Evolutionary conservation across 2,888 invertebrate species (phyloP).

Genomic region (Tetragonisca angustula): DNA sequence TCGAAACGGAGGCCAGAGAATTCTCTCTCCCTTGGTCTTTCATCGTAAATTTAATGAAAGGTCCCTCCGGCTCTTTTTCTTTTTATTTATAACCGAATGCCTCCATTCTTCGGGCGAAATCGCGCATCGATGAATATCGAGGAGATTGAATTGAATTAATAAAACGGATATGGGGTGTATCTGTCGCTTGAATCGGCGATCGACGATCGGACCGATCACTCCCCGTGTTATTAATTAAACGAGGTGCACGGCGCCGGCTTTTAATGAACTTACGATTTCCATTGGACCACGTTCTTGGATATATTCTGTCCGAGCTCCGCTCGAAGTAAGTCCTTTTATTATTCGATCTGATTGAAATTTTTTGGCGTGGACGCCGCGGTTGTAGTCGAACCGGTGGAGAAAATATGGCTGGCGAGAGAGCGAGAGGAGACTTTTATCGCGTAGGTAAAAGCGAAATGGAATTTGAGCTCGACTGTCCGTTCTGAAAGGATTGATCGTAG

Average conservation of each 20-base stretch:
- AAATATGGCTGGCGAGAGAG: neutral
- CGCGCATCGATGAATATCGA: conserved; percentile 46
- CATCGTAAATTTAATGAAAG: conserved; percentile 51
- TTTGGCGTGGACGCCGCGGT: neutral
- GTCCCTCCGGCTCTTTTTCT: neutral
- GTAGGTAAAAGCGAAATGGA: neutral
- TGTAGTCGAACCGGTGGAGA: neutral
- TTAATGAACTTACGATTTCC: conserved; percentile 35
- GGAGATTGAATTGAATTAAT: conserved; percentile 46
- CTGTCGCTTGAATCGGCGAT: conserved; percentile 13
- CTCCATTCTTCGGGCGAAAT: conserved; percentile 33
- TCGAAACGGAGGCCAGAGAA: neutral
- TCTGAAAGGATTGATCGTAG: too few relatives aligned
- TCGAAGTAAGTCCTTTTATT: neutral
- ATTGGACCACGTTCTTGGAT: neutral
- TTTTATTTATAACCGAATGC: conserved; percentile 48
- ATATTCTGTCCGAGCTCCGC: neutral
- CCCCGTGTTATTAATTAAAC: conserved; percentile 42
- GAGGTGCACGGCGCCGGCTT: neutral
- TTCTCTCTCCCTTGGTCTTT: conserved; percentile 22
- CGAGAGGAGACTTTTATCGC: neutral
- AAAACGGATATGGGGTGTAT: conserved; percentile 43
- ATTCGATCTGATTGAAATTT: neutral
- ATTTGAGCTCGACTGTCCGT: too few relatives aligned
- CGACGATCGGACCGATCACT: neutral